phyloP scores from a whole-genome alignment of 2,113 vertebrate genomes.

The Onychorhynchus coronatus region DNA sequence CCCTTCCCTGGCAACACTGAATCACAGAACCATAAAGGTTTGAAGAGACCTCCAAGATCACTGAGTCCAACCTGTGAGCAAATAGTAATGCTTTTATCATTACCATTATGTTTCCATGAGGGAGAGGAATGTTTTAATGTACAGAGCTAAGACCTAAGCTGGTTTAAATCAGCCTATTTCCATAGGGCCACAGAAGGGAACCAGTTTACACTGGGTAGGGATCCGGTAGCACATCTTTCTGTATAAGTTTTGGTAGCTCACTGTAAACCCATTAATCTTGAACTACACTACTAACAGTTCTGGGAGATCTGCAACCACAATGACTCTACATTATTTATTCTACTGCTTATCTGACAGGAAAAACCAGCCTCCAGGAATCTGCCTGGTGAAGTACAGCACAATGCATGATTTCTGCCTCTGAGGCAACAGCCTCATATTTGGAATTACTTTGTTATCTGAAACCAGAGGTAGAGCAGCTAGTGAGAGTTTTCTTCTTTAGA shows the following conservation, averaged over 20 bases:
- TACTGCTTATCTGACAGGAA: conserved; percentile 43
- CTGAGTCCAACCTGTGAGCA: background rate
- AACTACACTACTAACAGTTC: background rate
- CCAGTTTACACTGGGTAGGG: background rate
- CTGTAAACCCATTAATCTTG: conserved; percentile 14
- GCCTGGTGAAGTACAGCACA: background rate
- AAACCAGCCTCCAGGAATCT: conserved; percentile 8
- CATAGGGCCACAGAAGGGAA: background rate
- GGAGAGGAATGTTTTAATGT: background rate
- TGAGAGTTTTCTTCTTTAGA: background rate
- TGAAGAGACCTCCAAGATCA: background rate
- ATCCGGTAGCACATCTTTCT: background rate
- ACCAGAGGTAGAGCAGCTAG: background rate
- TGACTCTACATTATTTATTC: conserved; percentile 14
- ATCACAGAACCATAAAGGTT: background rate
- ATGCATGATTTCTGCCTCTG: background rate
- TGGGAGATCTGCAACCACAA: background rate
- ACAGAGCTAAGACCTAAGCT: background rate
- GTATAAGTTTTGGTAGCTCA: background rate
- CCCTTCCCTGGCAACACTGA: background rate
- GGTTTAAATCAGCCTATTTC: background rate
- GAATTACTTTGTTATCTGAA: conserved; percentile 16
- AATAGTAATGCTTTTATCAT: background rate
- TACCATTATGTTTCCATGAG: background rate
- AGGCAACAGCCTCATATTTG: background rate